A percentile compares a stretch with the other conserved stretches of the same genome.
These are phyloP conservation scores for Steinernema hermaphroditum DNA, from an alignment of 2,888 invertebrate genomes.

Conservation along the genomic window DNA sequence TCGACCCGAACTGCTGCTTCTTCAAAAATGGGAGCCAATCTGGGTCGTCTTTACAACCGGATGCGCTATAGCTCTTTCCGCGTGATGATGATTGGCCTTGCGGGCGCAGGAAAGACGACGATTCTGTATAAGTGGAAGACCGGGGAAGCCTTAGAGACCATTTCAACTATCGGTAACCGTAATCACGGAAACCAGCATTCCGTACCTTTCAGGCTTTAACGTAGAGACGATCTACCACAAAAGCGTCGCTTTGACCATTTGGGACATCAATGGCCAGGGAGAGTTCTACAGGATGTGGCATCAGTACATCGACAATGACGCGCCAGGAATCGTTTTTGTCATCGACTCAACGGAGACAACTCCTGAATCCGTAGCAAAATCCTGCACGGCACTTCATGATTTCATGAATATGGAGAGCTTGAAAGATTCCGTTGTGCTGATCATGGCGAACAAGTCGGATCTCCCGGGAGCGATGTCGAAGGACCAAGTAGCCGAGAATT, in stretches of 20 bases:
- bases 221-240: constrained; percentile 20
- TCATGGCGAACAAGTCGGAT: constrained; percentile 24
- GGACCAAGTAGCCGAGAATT: constrained; percentile 9
- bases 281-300: constrained; percentile 13
- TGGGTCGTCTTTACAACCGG: background rate
- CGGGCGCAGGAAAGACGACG: constrained; percentile 6
- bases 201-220: constrained; percentile 26
- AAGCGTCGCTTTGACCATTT: constrained; percentile 10
- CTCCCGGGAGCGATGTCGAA: constrained; percentile 1
- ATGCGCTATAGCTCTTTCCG: background rate
- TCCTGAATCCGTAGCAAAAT: background rate
- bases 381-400: background rate
- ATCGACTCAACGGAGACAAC: background rate
- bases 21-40: background rate
- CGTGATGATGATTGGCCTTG: constrained; percentile 6
- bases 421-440: background rate
- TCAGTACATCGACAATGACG: constrained; percentile 20
- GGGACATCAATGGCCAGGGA: constrained; percentile 21
- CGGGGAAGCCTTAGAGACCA: background rate
- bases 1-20: background rate
- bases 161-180: background rate
- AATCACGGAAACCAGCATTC: too few species aligned
- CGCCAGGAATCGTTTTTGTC: constrained; percentile 18
- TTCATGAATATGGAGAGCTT: background rate
- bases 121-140: constrained; percentile 30